Conservation (phyloP, 2,888 invertebrate species). For the Scrobipalpa atriplicella region DNA sequence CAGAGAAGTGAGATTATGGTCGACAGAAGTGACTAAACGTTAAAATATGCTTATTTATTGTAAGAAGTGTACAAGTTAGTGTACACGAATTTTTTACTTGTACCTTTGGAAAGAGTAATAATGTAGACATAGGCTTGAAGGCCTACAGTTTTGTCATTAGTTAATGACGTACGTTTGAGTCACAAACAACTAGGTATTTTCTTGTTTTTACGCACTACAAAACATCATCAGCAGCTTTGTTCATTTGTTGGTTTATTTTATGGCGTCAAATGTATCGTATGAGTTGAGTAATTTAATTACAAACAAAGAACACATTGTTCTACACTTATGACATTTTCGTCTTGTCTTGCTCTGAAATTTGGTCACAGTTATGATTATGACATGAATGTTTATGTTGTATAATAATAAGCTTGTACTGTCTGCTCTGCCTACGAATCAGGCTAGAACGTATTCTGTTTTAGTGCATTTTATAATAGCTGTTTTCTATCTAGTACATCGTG, state of each 20-base stretch:
- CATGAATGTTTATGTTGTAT: neutral
- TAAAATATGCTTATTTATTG: too few species aligned
- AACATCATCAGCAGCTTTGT: too few species aligned
- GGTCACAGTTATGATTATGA: neutral
- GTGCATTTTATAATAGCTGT: neutral
- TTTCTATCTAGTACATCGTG: neutral
- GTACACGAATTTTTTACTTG: too few species aligned
- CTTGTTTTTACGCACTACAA: too few species aligned
- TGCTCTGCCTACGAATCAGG: constrained; percentile 8
- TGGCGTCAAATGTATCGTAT: too few species aligned
- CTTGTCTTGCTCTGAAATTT: neutral
- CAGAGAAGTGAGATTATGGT: neutral
- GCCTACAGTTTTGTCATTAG: too few species aligned
- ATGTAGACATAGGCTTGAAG: too few species aligned
- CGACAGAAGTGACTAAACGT: neutral
- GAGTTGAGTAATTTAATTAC: neutral
- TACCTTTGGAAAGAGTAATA: too few species aligned
- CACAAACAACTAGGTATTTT: too few species aligned
- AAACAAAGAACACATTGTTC: constrained; percentile 17
- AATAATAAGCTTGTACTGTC: neutral
- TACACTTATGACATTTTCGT: constrained; percentile 7
- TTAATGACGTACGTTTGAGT: too few species aligned
- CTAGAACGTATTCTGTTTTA: neutral
- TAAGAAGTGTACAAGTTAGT: too few species aligned
- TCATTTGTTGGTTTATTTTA: neutral